Percentiles rank a stretch among this genome's conserved stretches.
phyloP scores from a whole-genome alignment of 2,888 invertebrate species.

The Barypeithes pellucidus region DNA sequence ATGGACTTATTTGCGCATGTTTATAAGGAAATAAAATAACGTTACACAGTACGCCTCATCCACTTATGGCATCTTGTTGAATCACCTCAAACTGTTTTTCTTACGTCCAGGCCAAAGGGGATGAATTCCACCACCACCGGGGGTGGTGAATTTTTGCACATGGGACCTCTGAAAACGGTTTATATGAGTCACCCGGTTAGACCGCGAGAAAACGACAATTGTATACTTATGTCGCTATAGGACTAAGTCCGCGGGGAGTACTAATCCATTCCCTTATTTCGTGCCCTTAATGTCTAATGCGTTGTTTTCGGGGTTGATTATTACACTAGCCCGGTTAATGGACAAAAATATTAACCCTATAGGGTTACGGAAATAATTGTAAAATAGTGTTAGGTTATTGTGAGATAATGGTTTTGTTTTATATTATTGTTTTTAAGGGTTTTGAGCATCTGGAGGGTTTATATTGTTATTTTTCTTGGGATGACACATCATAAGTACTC shows the following conservation, averaged over 20 bases:
- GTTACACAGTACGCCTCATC: neutral
- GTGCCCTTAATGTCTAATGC: slow-evolving; percentile 26
- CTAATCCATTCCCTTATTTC: slow-evolving; percentile 34
- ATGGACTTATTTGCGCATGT: too few relatives aligned
- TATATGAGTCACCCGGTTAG: slow-evolving; percentile 28
- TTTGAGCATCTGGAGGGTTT: too few relatives aligned
- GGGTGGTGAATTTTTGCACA: slow-evolving; percentile 42
- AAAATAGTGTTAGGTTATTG: slow-evolving; percentile 19
- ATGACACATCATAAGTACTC: too few relatives aligned
- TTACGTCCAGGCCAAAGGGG: slow-evolving; percentile 19
- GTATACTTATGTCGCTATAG: slow-evolving; percentile 12
- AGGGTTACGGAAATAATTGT: slow-evolving; percentile 8
- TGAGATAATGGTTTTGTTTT: neutral
- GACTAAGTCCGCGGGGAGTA: slow-evolving; percentile 32
- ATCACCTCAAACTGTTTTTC: slow-evolving; percentile 37
- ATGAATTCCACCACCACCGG: slow-evolving; percentile 32
- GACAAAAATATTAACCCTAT: slow-evolving; percentile 26
- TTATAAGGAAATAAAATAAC: slow-evolving; percentile 1
- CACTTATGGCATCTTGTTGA: slow-evolving; percentile 15
- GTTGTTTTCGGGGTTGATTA: slow-evolving; percentile 27
- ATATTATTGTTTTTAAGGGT: neutral
- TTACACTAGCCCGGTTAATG: slow-evolving; percentile 15
- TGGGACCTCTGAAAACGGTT: slow-evolving; percentile 34
- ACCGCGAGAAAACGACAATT: slow-evolving; percentile 37
- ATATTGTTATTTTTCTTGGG: too few relatives aligned